Evolutionary conservation across 2,888 invertebrate species (phyloP), one percentile per base, ranked within the genome.

Genomic region (Smittia aterrima): DNA sequence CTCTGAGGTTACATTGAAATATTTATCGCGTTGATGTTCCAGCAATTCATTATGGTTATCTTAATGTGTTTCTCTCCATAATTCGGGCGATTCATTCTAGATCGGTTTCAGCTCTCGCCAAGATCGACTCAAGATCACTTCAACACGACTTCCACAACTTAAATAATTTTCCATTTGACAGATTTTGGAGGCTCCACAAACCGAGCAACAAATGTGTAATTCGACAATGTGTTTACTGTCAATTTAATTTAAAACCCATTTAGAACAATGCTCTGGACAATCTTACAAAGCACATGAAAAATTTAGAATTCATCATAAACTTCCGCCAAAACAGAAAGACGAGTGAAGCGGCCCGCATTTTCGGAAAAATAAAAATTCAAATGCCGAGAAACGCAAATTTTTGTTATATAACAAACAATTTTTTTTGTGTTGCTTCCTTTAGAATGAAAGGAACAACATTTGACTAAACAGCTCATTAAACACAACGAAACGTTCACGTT

Each of bases 171-270:
- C 58, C 58, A n/a, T 58, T 64, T 64, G 25, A 64, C 25, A 64
- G 27, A 13, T 3, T 22, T 27, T 27, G 1, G 1, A 24, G 64
- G 64, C 64, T n/a, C n/a, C n/a, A 64, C 24, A 25, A 64, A 64
- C 1, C 64, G 20, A 22, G n/a, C 1, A 22, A n/a, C 4, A 2
- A 22, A 18, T 18, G 2, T 47, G 47, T 58, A 58, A 58, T 58
- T 64, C 27, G 25, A 64, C 64, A 64, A 64, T 70, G 70, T 53
- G 70, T 70, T 70, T 53, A 24, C 1, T 70, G 70, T 70, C 70
- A 53, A 68, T 70, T 54, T 16, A 54, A 41, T 27, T 40, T 67
- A 20, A 67, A 67, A 22, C 6, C 16, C 25, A 11, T 70, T 13
- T 32, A 20, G 41, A 70, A 70, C 70, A 70, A 70, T 70, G 54